A percentile compares a stretch with the other conserved stretches of the same genome.
phyloP scores from a whole-genome alignment of 2,888 invertebrate genomes.

The Dastarcus helophoroides region DNA sequence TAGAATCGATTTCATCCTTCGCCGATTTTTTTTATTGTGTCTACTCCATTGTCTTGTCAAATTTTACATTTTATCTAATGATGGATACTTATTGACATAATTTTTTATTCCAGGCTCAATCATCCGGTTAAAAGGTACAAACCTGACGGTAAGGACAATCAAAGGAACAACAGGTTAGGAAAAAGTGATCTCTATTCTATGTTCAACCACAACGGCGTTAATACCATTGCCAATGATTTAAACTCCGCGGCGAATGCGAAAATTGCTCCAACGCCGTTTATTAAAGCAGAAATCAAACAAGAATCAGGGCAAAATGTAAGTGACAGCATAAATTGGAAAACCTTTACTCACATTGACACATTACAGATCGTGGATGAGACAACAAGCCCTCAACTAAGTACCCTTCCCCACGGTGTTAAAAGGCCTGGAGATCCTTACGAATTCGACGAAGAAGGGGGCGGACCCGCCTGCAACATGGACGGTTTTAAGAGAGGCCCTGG shows the following conservation, averaged over 20 bases:
- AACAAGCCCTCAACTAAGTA: no score
- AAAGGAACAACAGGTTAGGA: conserved; percentile 32
- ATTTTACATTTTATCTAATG: no score
- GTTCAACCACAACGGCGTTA: conserved; percentile 27
- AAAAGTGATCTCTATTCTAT: conserved; percentile 35
- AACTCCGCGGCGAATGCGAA: conserved; percentile 18
- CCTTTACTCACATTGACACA: no score
- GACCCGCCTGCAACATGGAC: conserved; percentile 40
- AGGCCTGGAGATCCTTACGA: conserved; percentile 54
- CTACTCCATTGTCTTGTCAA: no score
- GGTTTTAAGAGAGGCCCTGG: conserved; percentile 37
- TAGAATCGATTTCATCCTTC: no score
- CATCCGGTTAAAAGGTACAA: conserved; percentile 86
- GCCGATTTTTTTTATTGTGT: no score
- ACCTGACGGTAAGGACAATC: conserved; percentile 41
- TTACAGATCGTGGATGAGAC: no score
- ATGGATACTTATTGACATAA: no score
- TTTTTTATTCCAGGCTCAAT: conserved; percentile 54
- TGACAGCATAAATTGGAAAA: conserved; percentile 2
- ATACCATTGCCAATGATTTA: conserved; percentile 19
- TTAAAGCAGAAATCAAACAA: conserved; percentile 49
- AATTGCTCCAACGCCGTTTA: no score
- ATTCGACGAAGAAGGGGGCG: conserved; percentile 54
- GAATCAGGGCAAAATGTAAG: no score
- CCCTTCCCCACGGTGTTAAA: conserved; percentile 34